These are phyloP conservation scores for Parauchenoglanis ngamensis DNA, from an alignment of 2,797 vertebrate genomes.

Conservation along the genomic window DNA sequence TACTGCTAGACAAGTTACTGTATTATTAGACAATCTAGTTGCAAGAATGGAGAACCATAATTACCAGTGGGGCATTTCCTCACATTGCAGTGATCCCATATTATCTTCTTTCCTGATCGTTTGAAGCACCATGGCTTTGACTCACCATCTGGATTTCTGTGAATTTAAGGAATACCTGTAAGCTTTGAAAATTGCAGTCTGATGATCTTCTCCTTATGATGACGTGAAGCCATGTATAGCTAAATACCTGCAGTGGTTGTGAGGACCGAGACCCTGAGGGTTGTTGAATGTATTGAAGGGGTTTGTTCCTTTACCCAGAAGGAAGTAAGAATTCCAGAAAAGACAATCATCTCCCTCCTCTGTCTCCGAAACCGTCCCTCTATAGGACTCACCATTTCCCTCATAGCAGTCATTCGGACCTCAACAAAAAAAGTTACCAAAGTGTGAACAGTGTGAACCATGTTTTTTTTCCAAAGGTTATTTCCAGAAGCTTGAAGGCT, in stretches of 20 bases:
- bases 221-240: background rate
- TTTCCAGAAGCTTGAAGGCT: background rate
- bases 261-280: slow-evolving; percentile 70
- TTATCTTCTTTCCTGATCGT: slow-evolving; percentile 61
- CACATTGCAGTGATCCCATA: slow-evolving; percentile 76
- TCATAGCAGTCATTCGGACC: slow-evolving; percentile 72
- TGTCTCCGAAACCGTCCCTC: slow-evolving; percentile 73
- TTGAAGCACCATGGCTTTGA: slow-evolving; percentile 77
- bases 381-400: slow-evolving; percentile 73
- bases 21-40: background rate
- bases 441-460: background rate
- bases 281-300: slow-evolving; percentile 64
- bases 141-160: slow-evolving; percentile 79
- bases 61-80: slow-evolving; percentile 62
- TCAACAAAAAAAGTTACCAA: slow-evolving; percentile 42
- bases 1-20: background rate
- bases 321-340: slow-evolving; percentile 77
- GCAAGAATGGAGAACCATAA: background rate
- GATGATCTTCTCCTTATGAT: background rate
- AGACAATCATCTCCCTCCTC: slow-evolving; percentile 72
- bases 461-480: background rate
- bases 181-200: background rate
- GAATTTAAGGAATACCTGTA: background rate
- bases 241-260: slow-evolving; percentile 78
- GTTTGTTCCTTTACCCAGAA: slow-evolving; percentile 62